Percentiles rank a stretch among this genome's conserved stretches.
phyloP scores from a whole-genome alignment of 2,797 vertebrate species.

The Nyctalus aviator region DNA sequence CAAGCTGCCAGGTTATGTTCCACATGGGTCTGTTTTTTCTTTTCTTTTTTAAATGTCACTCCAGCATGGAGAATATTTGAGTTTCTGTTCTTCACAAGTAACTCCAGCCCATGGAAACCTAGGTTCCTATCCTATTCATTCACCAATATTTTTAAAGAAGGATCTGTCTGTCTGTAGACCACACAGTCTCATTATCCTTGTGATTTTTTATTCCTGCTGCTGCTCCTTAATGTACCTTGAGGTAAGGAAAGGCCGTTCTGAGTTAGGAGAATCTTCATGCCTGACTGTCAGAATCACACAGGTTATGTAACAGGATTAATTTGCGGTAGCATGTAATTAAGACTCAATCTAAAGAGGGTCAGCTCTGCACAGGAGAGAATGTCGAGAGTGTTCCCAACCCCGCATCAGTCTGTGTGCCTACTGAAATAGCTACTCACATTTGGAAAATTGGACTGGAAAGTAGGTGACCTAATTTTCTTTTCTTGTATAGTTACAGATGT shows the following conservation, averaged over 20 bases:
- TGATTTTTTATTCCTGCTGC: not conserved
- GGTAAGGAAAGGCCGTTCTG: slow-evolving; percentile 23
- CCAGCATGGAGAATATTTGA: slow-evolving; percentile 33
- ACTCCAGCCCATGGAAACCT: slow-evolving; percentile 10
- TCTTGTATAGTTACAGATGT: slow-evolving; percentile 34
- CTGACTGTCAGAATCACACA: slow-evolving; percentile 46
- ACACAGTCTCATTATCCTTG: not conserved
- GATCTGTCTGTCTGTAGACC: slow-evolving; percentile 21
- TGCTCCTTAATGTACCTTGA: slow-evolving; percentile 34
- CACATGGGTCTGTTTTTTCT: not conserved
- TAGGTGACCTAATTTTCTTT: slow-evolving; percentile 73
- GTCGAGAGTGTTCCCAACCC: not conserved
- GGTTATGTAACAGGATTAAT: slow-evolving; percentile 48
- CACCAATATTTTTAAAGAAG: not conserved
- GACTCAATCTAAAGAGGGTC: slow-evolving; percentile 20
- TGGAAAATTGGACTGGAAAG: slow-evolving; percentile 32
- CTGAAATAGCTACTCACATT: slow-evolving; percentile 16
- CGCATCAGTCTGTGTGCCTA: not conserved
- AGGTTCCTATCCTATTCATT: not conserved
- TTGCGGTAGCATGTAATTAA: slow-evolving; percentile 56
- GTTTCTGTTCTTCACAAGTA: slow-evolving; percentile 12
- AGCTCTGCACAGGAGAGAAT: slow-evolving; percentile 17
- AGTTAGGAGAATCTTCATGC: not conserved
- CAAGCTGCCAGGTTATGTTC: slow-evolving; percentile 24
- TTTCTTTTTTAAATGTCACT: not conserved